phyloP scores from a whole-genome alignment of 2,113 vertebrate species.

The Anhinga anhinga region DNA sequence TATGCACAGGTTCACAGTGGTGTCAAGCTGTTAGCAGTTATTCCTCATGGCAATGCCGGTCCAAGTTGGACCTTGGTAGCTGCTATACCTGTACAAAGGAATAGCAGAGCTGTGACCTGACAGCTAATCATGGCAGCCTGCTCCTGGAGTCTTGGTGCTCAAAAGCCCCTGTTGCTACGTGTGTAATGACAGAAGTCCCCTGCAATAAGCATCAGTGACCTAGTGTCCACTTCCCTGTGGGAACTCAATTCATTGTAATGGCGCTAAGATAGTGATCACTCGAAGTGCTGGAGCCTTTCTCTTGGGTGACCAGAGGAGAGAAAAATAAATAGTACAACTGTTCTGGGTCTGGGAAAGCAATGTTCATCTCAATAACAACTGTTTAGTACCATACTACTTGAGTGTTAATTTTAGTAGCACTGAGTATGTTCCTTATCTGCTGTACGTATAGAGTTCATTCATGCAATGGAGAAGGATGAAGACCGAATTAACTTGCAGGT shows the following conservation, averaged over 20 bases:
- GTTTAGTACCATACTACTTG: background rate
- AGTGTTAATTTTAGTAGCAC: background rate
- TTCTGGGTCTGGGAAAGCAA: background rate
- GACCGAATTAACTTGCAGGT: background rate
- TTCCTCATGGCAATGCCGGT: background rate
- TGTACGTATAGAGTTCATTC: background rate
- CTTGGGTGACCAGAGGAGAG: background rate
- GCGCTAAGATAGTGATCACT: background rate
- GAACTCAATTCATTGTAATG: background rate
- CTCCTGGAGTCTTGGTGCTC: background rate
- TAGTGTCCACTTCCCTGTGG: background rate
- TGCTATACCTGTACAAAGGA: background rate
- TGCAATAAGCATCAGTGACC: background rate
- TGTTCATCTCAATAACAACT: rapidly evolving
- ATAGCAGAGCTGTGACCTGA: background rate
- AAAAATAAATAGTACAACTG: background rate
- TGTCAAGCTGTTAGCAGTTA: background rate
- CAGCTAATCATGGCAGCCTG: background rate
- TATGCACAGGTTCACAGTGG: background rate
- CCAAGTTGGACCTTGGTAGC: background rate
- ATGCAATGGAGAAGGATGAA: background rate
- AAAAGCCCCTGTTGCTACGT: background rate
- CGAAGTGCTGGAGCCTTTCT: background rate
- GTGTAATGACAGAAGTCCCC: background rate
- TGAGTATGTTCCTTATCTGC: background rate